Evolutionary conservation across 2,113 vertebrate species (phyloP), one percentile per base, ranked within the genome.

Genomic region (Isurus oxyrinchus): DNA sequence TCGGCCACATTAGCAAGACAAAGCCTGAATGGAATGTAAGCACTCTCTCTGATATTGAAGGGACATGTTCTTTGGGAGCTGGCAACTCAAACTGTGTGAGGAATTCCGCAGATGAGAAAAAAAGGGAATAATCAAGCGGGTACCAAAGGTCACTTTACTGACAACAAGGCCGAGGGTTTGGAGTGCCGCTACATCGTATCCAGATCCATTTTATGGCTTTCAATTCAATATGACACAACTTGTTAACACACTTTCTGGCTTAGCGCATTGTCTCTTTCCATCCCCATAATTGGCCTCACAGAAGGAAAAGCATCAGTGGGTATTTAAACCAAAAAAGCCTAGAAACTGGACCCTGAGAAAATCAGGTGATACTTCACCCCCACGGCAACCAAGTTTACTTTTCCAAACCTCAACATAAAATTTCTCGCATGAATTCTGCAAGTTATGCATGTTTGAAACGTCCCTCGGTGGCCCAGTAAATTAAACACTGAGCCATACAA

Each of bases 1-100:
- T 97, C 97, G 97, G 97, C 98, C 98, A 98, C 98, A 98, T 98
- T 98, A 99, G 97, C 98, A 97, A 98, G 98, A 98, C 98, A 98
- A 98, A 98, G 97, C 96, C 96, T 96, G 69, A 96, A 97, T 97
- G 98, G 97, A 98, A 98, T 98, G 98, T 96, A 97, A 97, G 97
- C 97, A 97, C 98, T 98, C 97, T 96, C 88, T 44, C 96, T 96
- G 96, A 97, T 97, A 97, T 97, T 97, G 96, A 97, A 97, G 98
- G 97, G 97, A 98, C 98, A 97, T 97, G 97, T 98, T 98, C 98
- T 98, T 97, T 95, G 97, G 97, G 97, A 98, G 98, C 97, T 98
- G 97, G 97, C 97, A 98, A 97, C 98, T 98, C 98, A 98, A 97
- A 98, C 98, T 98, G 98, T 97, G 97, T 98, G 96, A 97, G 98